Base-by-base conservation (phyloP, 2,888 invertebrate genomes). In the Cantharis nigra region DNA sequence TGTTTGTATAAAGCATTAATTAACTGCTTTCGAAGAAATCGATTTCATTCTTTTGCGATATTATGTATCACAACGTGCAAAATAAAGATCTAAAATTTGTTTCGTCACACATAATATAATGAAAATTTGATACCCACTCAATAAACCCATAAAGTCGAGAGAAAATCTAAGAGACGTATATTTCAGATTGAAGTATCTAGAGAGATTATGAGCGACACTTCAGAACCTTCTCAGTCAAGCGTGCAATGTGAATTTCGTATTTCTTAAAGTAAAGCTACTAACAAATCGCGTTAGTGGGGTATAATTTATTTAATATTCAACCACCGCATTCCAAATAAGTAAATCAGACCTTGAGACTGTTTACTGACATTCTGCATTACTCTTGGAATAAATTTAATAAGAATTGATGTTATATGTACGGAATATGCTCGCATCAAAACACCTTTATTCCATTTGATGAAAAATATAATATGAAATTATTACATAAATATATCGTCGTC, bases 241-340 rank as follows among this genome's bases (percentile, higher is more conserved):
- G 18, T 67, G 65, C 65, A 67, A 67, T 67, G 18, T 67, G 23
- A 23, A 67, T 26, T 67, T 23, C 65, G 20, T 23, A 67, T 23
- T 67, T 67, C 26, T 67, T 23, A 20, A n/a, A 67, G 23, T 67
- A n/a, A 16, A 67, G 65, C 13, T 23, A 26, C 65, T 67, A 67
- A 67, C 65, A 67, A 67, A 67, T 67, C 26, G 65, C 26, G 65
- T 67, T 67, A 67, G 65, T 67, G 65, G 65, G 23, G 65, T 67
- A 67, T 67, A 67, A 67, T 67, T 49, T 49, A 49, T 49, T 67
- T 67, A 67, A 67, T 67, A 67, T 67, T 67, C 65, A 67, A 67
- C 49, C 20, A 23, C 65, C 65, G 26, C 23, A 67, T 23, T 26
- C 1, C 65, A 67, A 67, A 26, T 67, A 67, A 23, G 65, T 23